Evolutionary conservation across 2,797 vertebrate genomes (phyloP).

Genomic region (Falco peregrinus): DNA sequence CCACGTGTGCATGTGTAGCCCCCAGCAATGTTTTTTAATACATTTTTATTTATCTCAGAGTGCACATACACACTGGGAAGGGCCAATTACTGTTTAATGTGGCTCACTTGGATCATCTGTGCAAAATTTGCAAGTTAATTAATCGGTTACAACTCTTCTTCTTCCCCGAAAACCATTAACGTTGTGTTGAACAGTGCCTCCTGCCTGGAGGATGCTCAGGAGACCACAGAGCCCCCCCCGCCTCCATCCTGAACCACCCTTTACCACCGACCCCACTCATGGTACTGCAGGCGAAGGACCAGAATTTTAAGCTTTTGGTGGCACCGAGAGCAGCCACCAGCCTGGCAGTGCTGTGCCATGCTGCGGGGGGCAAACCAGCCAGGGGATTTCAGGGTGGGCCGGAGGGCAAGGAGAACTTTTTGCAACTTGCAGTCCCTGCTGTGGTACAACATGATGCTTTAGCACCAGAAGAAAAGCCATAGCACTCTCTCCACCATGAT

Average conservation of each 20-base stretch:
- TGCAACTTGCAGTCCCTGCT: background rate
- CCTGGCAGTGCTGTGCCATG: background rate
- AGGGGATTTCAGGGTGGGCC: background rate
- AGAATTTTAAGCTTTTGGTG: background rate
- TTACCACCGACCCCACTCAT: background rate
- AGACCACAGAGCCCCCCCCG: rapidly evolving
- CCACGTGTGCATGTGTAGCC: background rate
- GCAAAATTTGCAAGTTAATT: background rate
- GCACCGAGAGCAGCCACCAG: background rate
- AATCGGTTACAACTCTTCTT: background rate
- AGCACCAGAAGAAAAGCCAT: background rate
- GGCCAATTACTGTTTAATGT: background rate
- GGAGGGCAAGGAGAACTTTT: background rate
- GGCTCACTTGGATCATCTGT: background rate
- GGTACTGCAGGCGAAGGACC: background rate
- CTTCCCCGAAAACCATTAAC: background rate
- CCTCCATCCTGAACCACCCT: background rate
- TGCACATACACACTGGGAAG: background rate
- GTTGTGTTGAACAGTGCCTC: background rate
- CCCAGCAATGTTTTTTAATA: background rate
- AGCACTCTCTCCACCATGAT: conserved; percentile 1
- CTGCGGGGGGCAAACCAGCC: no score
- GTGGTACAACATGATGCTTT: background rate
- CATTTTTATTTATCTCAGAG: background rate
- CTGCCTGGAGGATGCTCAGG: background rate